A percentile compares a stretch with the other conserved stretches of the same genome.
These are phyloP conservation scores for Chironomus riparius DNA, from an alignment of 2,888 invertebrate species.

Conservation along the genomic window DNA sequence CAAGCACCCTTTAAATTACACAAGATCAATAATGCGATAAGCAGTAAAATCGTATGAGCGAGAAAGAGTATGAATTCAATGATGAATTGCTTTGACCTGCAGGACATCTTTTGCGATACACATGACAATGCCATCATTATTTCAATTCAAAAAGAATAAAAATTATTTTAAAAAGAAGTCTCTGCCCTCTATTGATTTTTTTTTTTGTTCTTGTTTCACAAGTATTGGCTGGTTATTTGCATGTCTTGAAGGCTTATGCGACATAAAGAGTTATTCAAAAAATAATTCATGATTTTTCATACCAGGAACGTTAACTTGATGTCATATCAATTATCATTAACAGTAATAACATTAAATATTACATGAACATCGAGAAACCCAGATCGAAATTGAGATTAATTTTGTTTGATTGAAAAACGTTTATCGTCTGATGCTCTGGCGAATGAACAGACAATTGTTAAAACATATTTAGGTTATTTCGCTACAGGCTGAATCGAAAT, in stretches of 20 bases:
- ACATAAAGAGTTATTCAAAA: not conserved
- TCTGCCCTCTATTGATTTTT: not conserved
- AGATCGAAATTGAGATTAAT: not conserved
- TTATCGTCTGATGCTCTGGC: not conserved
- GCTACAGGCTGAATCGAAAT: constrained; percentile 1
- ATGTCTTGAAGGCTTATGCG: not conserved
- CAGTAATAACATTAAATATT: constrained; percentile 22
- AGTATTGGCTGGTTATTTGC: not conserved
- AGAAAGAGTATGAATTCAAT: not conserved
- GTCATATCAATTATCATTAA: constrained; percentile 17
- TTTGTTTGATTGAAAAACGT: constrained; percentile 9
- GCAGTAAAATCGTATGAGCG: not conserved
- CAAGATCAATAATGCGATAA: no score
- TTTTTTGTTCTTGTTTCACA: not conserved
- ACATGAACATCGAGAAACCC: not conserved
- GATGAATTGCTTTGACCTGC: not conserved
- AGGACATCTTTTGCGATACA: not conserved
- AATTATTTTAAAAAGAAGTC: no score
- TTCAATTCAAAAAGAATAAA: not conserved
- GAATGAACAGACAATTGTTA: not conserved
- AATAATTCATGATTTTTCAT: no score
- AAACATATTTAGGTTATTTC: constrained; percentile 14
- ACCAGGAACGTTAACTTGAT: not conserved
- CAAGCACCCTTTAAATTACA: no score
- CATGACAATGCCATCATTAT: not conserved